Conservation (phyloP, 2,113 vertebrate genomes). For the Oryctolagus cuniculus region mOryCun1.1 NC_091442.1:9663501-9664000, state of each 20-base stretch:
- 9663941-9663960: not conserved
- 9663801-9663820: not conserved
- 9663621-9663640: not conserved
- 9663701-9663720: not conserved
- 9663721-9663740: not conserved
- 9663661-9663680: not conserved
- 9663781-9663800: not conserved
- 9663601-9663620: not conserved
- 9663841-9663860: conserved; percentile 9
- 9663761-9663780: not conserved
- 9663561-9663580: not conserved
- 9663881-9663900: not conserved
- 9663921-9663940: not conserved
- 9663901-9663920: not conserved
- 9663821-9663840: not conserved
- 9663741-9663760: not conserved
- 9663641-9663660: not conserved
- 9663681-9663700: not conserved
- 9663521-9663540: accelerated
- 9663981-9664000: not conserved
- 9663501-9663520: not conserved
- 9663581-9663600: too few species aligned
- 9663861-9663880: not conserved
- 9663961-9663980: not conserved
- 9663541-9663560: not conserved